These are phyloP conservation scores for Pithys albifrons DNA, from an alignment of 2,113 vertebrate genomes.

Conservation along the genomic window DNA sequence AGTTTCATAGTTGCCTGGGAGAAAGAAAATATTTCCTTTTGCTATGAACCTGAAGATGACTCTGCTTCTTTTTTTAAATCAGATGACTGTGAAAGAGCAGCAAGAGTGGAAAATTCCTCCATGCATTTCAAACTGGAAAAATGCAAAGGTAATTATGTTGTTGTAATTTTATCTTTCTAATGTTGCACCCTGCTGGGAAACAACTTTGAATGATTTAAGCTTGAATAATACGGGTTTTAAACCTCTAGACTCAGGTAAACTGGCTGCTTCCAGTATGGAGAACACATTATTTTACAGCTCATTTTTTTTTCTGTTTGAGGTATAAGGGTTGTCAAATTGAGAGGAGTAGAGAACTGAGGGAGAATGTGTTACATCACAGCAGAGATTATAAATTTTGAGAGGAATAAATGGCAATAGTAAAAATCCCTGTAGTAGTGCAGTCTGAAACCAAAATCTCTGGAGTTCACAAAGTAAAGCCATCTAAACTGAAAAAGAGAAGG, in stretches of 20 bases:
- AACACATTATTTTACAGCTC: neutral
- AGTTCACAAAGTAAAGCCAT: neutral
- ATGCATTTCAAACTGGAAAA: conserved; percentile 99
- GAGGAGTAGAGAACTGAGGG: neutral
- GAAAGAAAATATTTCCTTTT: neutral
- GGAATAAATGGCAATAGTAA: neutral
- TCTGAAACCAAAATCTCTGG: neutral
- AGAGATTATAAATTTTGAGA: neutral
- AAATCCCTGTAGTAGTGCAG: neutral
- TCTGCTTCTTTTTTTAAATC: conserved; percentile 28
- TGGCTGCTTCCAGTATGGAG: conserved; percentile 4
- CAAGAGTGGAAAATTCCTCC: conserved; percentile 99
- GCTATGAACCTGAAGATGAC: conserved; percentile 2
- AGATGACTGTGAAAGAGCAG: conserved; percentile 99
- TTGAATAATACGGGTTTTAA: conserved; percentile 34
- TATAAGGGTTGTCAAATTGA: neutral
- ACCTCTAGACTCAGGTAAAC: neutral
- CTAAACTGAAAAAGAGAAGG: neutral
- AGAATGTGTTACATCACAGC: neutral
- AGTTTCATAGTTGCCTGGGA: neutral
- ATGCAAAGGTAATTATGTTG: conserved; percentile 89
- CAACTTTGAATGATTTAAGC: neutral
- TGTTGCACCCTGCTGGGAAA: conserved; percentile 7
- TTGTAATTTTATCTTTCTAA: conserved; percentile 11
- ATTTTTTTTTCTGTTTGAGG: neutral